phyloP scores from a whole-genome alignment of 1,140 invertebrate genomes.

The Steinernema khuongi region DNA sequence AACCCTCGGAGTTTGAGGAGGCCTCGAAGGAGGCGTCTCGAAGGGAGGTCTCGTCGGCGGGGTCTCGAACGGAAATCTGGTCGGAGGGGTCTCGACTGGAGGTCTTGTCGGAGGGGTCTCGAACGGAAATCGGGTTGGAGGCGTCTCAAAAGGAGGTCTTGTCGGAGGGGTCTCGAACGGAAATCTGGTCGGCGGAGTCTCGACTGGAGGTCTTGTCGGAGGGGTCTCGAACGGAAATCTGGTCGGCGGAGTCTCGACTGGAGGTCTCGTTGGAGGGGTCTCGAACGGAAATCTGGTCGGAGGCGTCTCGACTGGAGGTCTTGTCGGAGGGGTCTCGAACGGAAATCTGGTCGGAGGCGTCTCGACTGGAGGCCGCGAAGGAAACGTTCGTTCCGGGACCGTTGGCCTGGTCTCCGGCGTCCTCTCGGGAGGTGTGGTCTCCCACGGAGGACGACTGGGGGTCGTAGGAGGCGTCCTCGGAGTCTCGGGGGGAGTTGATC shows the following conservation, averaged over 20 bases:
- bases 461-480: conserved; percentile 8
- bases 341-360: conserved; percentile 19
- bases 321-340: conserved; percentile 9
- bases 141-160: conserved; percentile 27
- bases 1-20: conserved; percentile 5
- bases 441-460: conserved; percentile 20
- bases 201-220: background rate
- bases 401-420: conserved; percentile 14
- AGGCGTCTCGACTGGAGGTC: background rate
- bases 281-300: conserved; percentile 6
- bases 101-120: background rate
- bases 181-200: background rate
- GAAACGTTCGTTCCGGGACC: conserved; percentile 11
- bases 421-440: conserved; percentile 17
- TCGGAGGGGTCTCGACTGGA: background rate
- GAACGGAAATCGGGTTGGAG: conserved; percentile 19
- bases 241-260: conserved; percentile 22
- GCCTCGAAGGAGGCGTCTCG: conserved; percentile 19
- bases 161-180: conserved; percentile 23
- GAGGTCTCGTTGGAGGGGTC: conserved; percentile 28
- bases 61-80: conserved; percentile 8
- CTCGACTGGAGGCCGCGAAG: conserved; percentile 29
- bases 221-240: conserved; percentile 19
- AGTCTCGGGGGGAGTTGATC: conserved; percentile 18
- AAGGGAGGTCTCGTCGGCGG: background rate